Base-by-base conservation (phyloP, 2,797 vertebrate species). In the Meda fulgida region DNA sequence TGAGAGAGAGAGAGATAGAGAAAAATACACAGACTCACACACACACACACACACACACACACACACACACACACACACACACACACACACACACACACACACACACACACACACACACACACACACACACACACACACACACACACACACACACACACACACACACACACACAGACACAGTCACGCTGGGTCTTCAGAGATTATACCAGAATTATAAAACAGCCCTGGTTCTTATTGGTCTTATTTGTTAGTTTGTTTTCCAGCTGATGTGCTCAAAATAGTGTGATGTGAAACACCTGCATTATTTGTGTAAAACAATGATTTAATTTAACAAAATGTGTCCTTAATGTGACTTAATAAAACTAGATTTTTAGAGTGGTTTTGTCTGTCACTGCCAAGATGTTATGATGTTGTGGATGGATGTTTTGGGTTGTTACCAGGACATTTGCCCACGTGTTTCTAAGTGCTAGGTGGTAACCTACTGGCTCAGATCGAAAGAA, bases 141-240 rank as follows among this genome's bases (percentile, higher is more conserved):
- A 29, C 16, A 53, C 11, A 40, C 13, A 16, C 0, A 23, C 0
- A 26, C 2, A 29, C 13, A 29, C 16, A 53, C 11, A 40, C 13
- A 16, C 0, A 23, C 0, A 26, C 0, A 23, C 0, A 26, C 2
- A 29, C 13, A 29, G 10, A 53, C 11, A 40, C 13, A 16, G 0
- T 8, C 43, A 67, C 9, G 58, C 21, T 26, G 13, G 23, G 8
- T 78, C 8, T 51, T 31, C 11, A 26, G 71, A n/a, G 13, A 46
- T 48, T 46, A 34, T n/a, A 65, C 55, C 18, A 46, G 21, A 65
- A n/a, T 63, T 60, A 31, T 65, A 60, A 78, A 63, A 63, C 14
- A 46, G 60, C 34, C 14, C 10, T 18, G 51, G 10, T 23, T 18
- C 18, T 65, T 9, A 58, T 63, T 78, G 14, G 13, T 46, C 36